Percentiles rank a stretch among this genome's conserved stretches.
Evolutionary conservation across 2,797 vertebrate genomes (phyloP).

Genomic region (Liasis olivaceus): DNA sequence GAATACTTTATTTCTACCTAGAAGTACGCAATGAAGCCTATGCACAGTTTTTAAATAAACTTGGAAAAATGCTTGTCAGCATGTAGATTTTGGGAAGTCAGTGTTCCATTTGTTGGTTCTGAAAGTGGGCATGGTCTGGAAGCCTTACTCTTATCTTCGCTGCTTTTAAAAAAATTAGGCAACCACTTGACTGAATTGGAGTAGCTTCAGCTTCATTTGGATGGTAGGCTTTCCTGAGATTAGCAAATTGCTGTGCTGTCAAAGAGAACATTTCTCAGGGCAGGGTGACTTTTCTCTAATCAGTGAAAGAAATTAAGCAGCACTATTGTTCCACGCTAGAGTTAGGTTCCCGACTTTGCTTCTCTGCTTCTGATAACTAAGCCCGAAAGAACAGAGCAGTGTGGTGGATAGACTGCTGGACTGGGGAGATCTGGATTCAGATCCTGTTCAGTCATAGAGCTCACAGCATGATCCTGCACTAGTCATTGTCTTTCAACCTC

Average conservation of each 20-base stretch:
- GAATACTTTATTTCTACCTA: neutral
- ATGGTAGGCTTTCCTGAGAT: neutral
- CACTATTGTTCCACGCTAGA: neutral
- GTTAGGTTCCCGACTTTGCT: neutral
- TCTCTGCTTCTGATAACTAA: neutral
- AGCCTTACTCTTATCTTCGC: neutral
- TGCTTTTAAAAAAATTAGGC: neutral
- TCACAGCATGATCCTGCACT: neutral
- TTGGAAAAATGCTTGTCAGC: neutral
- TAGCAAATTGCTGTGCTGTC: neutral
- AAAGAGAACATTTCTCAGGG: neutral
- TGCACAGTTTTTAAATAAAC: neutral
- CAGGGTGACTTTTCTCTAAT: neutral
- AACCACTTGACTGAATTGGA: neutral
- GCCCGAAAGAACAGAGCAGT: neutral
- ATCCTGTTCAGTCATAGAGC: neutral
- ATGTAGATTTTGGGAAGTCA: neutral
- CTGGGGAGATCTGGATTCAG: neutral
- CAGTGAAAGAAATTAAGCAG: neutral
- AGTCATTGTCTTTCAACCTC: too few relatives aligned
- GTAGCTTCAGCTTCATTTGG: neutral
- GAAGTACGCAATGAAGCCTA: neutral
- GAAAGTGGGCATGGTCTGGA: neutral
- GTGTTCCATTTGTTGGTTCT: neutral
- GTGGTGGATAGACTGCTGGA: neutral